A percentile compares a stretch with the other conserved stretches of the same genome.
phyloP scores from a whole-genome alignment of 2,797 vertebrate genomes.

The Xenopus petersii region DNA sequence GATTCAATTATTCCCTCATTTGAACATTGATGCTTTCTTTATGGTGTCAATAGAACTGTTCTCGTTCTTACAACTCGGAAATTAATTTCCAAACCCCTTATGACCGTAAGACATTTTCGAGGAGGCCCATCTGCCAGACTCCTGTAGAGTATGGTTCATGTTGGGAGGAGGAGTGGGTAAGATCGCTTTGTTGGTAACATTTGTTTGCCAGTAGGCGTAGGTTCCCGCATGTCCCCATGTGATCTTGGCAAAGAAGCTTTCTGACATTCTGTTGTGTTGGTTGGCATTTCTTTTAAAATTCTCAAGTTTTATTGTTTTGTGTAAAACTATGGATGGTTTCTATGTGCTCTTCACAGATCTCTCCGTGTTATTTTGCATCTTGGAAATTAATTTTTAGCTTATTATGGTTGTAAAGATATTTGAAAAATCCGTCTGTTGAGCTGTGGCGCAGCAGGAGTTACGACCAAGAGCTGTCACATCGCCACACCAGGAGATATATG shows the following conservation, averaged over 20 bases:
- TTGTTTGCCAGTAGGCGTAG: constrained; percentile 41
- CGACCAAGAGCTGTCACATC: constrained; percentile 18
- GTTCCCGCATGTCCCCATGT: constrained; percentile 40
- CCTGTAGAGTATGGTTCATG: constrained; percentile 37
- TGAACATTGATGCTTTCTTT: constrained; percentile 48
- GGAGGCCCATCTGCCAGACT: constrained; percentile 46
- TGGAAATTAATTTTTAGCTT: constrained; percentile 24
- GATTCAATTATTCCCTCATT: constrained; percentile 49
- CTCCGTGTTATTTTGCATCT: constrained; percentile 29
- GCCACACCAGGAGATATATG: constrained; percentile 4
- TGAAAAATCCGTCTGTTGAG: constrained; percentile 20
- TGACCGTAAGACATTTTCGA: constrained; percentile 47
- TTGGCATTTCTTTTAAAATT: constrained; percentile 23
- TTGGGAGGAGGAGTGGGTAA: constrained; percentile 40
- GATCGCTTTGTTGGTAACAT: constrained; percentile 46
- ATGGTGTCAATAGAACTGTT: constrained; percentile 44
- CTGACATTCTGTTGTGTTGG: constrained; percentile 24
- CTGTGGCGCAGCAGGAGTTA: constrained; percentile 10
- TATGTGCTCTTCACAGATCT: constrained; percentile 20
- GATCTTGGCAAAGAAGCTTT: constrained; percentile 34
- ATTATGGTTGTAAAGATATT: constrained; percentile 21
- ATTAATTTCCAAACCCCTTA: constrained; percentile 46
- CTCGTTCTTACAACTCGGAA: constrained; percentile 46
- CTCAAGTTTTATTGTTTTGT: constrained; percentile 31
- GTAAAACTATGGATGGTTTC: constrained; percentile 23